These are phyloP conservation scores for Tetranychus piercei DNA, from an alignment of 2,888 invertebrate genomes.

Conservation along the genomic window DNA sequence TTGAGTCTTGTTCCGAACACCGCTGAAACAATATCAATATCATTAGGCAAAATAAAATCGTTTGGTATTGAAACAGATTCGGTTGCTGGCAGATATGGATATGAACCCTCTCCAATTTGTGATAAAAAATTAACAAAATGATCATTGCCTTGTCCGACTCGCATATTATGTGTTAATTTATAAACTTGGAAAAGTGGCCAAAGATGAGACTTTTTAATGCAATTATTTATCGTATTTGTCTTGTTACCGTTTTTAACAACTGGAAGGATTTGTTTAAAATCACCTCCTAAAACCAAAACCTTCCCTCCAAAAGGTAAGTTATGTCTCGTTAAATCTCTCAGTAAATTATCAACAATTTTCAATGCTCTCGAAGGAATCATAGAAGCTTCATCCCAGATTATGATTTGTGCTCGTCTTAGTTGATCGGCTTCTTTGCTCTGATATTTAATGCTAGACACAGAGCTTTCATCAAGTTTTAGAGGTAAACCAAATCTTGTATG, in stretches of 20 bases:
- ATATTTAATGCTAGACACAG: slow-evolving; percentile 14
- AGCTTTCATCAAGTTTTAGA: slow-evolving; percentile 12
- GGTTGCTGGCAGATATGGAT: not conserved
- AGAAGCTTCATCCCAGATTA: slow-evolving; percentile 18
- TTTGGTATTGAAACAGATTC: not conserved
- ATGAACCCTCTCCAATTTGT: not conserved
- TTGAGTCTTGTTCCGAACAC: not conserved
- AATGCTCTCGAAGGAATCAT: slow-evolving; percentile 16
- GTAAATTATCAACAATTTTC: slow-evolving; percentile 16
- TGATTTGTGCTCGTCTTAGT: slow-evolving; percentile 6
- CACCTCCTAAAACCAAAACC: slow-evolving; percentile 21
- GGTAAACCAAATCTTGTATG: slow-evolving; percentile 23
- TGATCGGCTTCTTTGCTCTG: slow-evolving; percentile 9
- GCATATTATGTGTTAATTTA: slow-evolving; percentile 19
- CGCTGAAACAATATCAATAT: not conserved
- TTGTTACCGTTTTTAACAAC: slow-evolving; percentile 18
- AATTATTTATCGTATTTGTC: slow-evolving; percentile 11
- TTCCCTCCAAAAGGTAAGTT: slow-evolving; percentile 21
- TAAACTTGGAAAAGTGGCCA: slow-evolving; percentile 16
- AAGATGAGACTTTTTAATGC: slow-evolving; percentile 16
- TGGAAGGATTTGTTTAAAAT: slow-evolving; percentile 21
- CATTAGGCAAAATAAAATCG: not conserved
- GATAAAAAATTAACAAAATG: slow-evolving; percentile 4
- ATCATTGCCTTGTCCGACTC: slow-evolving; percentile 8
- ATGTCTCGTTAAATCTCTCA: slow-evolving; percentile 18